Evolutionary conservation across 2,888 invertebrate species (phyloP).

Genomic region (Glomeris marginata): DNA sequence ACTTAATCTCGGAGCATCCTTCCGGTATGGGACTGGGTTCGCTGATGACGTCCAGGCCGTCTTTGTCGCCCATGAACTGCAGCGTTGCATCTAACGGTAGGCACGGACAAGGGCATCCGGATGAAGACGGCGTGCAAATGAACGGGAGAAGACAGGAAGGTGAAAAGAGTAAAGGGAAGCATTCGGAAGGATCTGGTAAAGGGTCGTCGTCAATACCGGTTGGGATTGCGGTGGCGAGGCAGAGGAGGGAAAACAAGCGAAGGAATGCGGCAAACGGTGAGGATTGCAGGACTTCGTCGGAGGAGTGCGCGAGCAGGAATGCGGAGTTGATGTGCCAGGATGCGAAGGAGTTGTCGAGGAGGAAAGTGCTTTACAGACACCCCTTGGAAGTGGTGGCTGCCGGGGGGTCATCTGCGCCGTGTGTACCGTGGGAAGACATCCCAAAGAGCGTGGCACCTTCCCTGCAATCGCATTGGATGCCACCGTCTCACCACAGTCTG

Average conservation of each 20-base stretch:
- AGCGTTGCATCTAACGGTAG: too few species aligned
- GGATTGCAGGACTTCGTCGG: too few species aligned
- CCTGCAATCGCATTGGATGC: slow-evolving; percentile 12
- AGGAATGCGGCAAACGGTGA: background rate
- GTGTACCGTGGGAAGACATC: slow-evolving; percentile 12
- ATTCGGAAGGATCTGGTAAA: background rate
- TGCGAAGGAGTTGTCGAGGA: too few species aligned
- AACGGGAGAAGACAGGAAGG: background rate
- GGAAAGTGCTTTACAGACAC: too few species aligned
- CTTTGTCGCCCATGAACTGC: too few species aligned
- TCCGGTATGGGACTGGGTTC: too few species aligned
- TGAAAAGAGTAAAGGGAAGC: background rate
- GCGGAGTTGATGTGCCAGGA: too few species aligned
- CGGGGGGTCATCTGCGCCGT: background rate
- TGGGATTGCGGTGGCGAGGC: slow-evolving; percentile 69
- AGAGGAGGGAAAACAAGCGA: slow-evolving; percentile 34
- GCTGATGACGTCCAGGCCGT: too few species aligned
- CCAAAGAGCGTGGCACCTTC: slow-evolving; percentile 2
- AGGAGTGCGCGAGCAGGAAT: too few species aligned
- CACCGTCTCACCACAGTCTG: slow-evolving; percentile 9
- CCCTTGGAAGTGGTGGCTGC: too few species aligned
- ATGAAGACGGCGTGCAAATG: background rate
- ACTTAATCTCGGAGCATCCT: too few species aligned
- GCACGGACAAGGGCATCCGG: background rate
- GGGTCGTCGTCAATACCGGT: slow-evolving; percentile 46